Percentiles rank a stretch among this genome's conserved stretches.
phyloP scores from a whole-genome alignment of 2,113 vertebrate species.

The Acrocephalus arundinaceus region DNA sequence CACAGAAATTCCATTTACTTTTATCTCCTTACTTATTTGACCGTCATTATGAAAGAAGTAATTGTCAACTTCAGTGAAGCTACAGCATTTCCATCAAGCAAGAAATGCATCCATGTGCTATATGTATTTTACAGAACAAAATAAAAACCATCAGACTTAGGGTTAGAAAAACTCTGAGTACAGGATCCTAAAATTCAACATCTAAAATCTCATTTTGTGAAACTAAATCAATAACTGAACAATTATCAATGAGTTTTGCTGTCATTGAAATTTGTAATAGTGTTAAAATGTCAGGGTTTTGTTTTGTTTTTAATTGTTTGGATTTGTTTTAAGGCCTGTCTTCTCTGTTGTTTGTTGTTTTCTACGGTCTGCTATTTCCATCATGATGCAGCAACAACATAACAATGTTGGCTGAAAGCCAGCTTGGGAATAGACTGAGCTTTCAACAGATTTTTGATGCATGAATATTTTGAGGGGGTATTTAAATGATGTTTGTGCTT shows the following conservation, averaged over 20 bases:
- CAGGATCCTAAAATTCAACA: background rate
- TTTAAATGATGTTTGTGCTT: slow-evolving; percentile 71
- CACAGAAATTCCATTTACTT: background rate
- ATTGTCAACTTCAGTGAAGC: background rate
- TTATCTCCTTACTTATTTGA: background rate
- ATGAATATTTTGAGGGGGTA: slow-evolving; percentile 46
- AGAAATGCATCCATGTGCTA: background rate
- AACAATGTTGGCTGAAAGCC: slow-evolving; percentile 61
- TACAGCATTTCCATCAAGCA: background rate
- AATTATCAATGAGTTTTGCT: background rate
- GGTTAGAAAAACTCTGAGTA: background rate
- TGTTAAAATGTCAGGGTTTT: background rate
- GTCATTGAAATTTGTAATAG: background rate
- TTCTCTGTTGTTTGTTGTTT: background rate
- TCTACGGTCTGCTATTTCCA: slow-evolving; percentile 21
- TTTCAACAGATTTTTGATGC: slow-evolving; percentile 39
- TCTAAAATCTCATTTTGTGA: background rate
- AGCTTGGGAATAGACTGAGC: slow-evolving; percentile 20
- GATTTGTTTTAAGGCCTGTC: background rate
- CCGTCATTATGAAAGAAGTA: background rate
- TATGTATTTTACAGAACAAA: background rate
- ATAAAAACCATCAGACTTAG: background rate
- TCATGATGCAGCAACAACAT: slow-evolving; percentile 49
- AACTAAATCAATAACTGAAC: background rate
- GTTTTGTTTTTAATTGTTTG: background rate